These are phyloP conservation scores for Rhagoletis zephyria DNA, from an alignment of 1,140 invertebrate species.

Conservation along the genomic window DNA sequence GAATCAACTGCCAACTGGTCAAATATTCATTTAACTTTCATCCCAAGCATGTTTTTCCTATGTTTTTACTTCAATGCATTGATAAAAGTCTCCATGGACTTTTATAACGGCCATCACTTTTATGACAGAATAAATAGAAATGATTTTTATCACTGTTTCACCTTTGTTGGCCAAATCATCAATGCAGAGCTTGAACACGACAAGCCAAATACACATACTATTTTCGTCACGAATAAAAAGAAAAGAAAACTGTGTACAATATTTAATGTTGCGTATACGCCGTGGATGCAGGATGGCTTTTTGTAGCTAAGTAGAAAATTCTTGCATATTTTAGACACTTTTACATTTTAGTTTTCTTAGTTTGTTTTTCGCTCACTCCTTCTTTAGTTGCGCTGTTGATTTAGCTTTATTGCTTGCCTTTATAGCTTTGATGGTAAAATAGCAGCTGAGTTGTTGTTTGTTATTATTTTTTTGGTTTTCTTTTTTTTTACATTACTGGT, in stretches of 20 bases:
- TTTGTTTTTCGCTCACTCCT: background rate
- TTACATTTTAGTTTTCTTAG: background rate
- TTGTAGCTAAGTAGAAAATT: too few species aligned
- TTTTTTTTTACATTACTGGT: background rate
- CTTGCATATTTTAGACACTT: background rate
- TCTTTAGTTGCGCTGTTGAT: background rate
- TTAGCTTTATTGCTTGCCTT: constrained; percentile 11
- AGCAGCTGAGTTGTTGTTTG: background rate
- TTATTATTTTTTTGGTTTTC: background rate
- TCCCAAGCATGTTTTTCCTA: background rate
- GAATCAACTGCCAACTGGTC: background rate
- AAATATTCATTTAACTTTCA: background rate
- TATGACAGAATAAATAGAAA: background rate
- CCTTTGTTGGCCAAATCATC: background rate
- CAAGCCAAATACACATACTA: background rate
- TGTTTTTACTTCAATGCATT: background rate
- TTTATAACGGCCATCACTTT: constrained; percentile 5
- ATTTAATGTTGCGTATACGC: constrained; percentile 14
- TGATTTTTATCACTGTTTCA: background rate
- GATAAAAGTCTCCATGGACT: constrained; percentile 16
- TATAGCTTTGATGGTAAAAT: background rate
- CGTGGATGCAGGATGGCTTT: background rate
- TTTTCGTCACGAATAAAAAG: background rate
- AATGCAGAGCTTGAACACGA: background rate
- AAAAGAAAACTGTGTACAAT: background rate